These are phyloP conservation scores for Pleuronectes platessa DNA, from an alignment of 2,113 vertebrate species.

Conservation along the genomic window DNA sequence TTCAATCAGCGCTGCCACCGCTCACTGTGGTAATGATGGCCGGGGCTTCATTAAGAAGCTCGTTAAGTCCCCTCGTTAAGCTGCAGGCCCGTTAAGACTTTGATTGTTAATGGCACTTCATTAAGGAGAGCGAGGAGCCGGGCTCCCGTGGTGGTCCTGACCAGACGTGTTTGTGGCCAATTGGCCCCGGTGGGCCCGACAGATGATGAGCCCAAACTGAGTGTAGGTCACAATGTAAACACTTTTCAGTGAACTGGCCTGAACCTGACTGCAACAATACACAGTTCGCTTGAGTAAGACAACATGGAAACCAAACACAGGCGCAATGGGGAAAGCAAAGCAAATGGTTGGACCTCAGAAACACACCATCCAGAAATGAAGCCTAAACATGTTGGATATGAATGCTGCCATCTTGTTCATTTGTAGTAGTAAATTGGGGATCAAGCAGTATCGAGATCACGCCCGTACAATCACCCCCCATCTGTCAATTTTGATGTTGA, in stretches of 20 bases:
- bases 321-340: not conserved
- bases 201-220: conserved; percentile 24
- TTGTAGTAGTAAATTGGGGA: no score
- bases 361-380: not conserved
- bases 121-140: conserved; percentile 70
- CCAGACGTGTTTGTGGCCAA: conserved; percentile 66
- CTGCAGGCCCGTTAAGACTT: conserved; percentile 77
- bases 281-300: not conserved
- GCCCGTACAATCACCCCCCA: no score
- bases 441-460: no score
- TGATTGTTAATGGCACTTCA: conserved; percentile 80
- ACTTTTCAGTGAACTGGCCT: conserved; percentile 6
- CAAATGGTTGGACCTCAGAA: not conserved
- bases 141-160: conserved; percentile 72
- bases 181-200: conserved; percentile 55
- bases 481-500: no score
- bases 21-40: conserved; percentile 80
- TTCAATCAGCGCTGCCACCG: conserved; percentile 76
- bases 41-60: conserved; percentile 84
- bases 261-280: conserved; percentile 8
- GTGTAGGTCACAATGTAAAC: conserved; percentile 26
- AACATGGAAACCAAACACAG: not conserved
- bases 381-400: no score
- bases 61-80: conserved; percentile 83
- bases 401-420: no score